Evolutionary conservation across 2,797 vertebrate species (phyloP), one percentile per base, ranked within the genome.

Genomic region (Pantherophis vulpinus): DNA sequence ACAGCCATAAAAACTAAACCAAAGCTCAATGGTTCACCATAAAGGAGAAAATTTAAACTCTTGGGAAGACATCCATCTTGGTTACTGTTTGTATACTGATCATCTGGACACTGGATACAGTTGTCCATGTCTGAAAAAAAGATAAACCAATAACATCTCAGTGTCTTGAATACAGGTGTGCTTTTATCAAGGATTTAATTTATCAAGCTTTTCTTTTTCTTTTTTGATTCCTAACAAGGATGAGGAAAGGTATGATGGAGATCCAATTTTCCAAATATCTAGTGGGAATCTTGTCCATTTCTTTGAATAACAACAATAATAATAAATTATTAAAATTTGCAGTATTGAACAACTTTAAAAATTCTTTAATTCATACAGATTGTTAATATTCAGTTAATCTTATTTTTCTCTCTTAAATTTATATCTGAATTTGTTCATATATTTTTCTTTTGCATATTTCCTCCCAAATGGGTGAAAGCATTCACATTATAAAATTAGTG

Each of bases 31-130:
- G 25, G 7, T 47, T 51, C 63, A 20, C 6, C 3, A 59, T 88
- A 89, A 79, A 47, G 13, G 14, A 92, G 37, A 74, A 74, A 47
- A 29, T 88, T 74, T 23, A 92, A 74, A 47, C 11, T 18, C 11
- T 88, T 92, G 6, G 61, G 55, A 59, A 91, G 29, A 51, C 91
- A 91, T 61, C 51, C 59, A 63, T 91, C 59, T 87, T 91, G 91
- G 12, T 63, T 59, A 23, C 18, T 91, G 29, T 47, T 92, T 89
- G 91, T 55, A 60, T 92, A 92, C 27, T 79, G 63, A 47, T 92
- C 87, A 51, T 51, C 87, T 92, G 87, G 63, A 20, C 91, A 92
- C 11, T 51, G 37, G 27, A 59, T n/a, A 47, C 91, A 92, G 18
- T 51, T 59, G 18, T 79, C 63, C 27, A 25, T 79, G 5, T 88